These are phyloP conservation scores for Amyelois transitella DNA, from an alignment of 1,140 invertebrate genomes.

Conservation along the genomic window DNA sequence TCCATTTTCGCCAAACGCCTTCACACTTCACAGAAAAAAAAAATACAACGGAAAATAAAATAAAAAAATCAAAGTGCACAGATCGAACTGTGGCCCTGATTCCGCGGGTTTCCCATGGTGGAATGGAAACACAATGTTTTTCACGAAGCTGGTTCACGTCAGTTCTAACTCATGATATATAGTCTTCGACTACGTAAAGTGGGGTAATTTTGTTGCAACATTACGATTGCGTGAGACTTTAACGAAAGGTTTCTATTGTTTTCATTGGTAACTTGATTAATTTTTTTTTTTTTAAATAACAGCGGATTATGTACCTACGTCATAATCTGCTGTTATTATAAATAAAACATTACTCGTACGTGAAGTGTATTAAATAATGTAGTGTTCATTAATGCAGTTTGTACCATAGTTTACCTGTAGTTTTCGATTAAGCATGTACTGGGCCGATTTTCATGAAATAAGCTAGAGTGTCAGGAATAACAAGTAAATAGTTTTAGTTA, in stretches of 20 bases:
- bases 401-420: too few species aligned
- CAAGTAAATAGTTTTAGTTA: background rate
- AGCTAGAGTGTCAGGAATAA: too few species aligned
- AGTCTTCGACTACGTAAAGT: slow-evolving; percentile 37
- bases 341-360: too few species aligned
- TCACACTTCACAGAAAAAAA: background rate
- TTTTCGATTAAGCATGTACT: too few species aligned
- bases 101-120: slow-evolving; percentile 31
- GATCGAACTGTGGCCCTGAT: slow-evolving; percentile 2
- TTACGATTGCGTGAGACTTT: slow-evolving; percentile 27
- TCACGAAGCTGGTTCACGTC: slow-evolving; percentile 45
- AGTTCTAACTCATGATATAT: slow-evolving; percentile 36
- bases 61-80: background rate
- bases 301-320: too few species aligned
- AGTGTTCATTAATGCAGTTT: too few species aligned
- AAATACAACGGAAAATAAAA: background rate
- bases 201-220: slow-evolving; percentile 37
- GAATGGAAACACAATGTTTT: slow-evolving; percentile 31
- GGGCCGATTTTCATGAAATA: too few species aligned
- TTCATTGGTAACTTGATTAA: slow-evolving; percentile 4
- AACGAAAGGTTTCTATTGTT: slow-evolving; percentile 16
- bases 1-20: background rate
- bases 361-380: too few species aligned
- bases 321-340: too few species aligned
- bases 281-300: background rate